These are phyloP conservation scores for Phaethon lepturus DNA, from an alignment of 2,113 vertebrate genomes.

Conservation along the genomic window DNA sequence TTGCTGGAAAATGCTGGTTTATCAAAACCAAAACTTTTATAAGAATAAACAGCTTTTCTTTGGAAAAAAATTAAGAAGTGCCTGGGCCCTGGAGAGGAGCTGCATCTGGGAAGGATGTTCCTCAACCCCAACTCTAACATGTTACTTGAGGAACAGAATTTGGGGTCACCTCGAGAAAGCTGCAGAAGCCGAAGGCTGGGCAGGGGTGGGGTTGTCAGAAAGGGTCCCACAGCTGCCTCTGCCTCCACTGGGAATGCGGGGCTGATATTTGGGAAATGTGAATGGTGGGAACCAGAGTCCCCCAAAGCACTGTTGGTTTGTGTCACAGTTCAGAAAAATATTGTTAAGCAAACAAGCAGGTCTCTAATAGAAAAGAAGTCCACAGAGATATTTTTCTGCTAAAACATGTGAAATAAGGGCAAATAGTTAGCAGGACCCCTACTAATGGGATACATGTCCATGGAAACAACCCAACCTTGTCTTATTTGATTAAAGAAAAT, in stretches of 20 bases:
- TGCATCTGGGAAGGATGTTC: not conserved
- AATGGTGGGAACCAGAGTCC: not conserved
- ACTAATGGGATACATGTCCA: not conserved
- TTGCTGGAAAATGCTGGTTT: conserved; percentile 10
- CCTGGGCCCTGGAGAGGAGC: not conserved
- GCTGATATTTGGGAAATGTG: not conserved
- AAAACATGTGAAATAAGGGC: not conserved
- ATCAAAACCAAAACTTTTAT: not conserved
- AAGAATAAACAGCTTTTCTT: not conserved
- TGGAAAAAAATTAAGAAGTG: not conserved
- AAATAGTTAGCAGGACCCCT: not conserved
- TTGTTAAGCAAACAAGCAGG: not conserved
- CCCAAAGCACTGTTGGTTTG: not conserved
- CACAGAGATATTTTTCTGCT: fast-evolving
- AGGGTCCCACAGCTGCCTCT: not conserved
- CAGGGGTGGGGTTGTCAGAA: fast-evolving
- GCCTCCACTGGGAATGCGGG: not conserved
- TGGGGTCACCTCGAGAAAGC: not conserved
- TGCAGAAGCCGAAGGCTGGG: not conserved
- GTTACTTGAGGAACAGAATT: not conserved
- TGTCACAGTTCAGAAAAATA: not conserved
- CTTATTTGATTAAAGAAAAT: not conserved
- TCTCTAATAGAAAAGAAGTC: not conserved
- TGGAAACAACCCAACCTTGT: not conserved
- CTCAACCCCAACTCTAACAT: fast-evolving